Base-by-base conservation (phyloP, 53 echinoderm and acorn worm genomes). In the Stichopus horrens region DNA sequence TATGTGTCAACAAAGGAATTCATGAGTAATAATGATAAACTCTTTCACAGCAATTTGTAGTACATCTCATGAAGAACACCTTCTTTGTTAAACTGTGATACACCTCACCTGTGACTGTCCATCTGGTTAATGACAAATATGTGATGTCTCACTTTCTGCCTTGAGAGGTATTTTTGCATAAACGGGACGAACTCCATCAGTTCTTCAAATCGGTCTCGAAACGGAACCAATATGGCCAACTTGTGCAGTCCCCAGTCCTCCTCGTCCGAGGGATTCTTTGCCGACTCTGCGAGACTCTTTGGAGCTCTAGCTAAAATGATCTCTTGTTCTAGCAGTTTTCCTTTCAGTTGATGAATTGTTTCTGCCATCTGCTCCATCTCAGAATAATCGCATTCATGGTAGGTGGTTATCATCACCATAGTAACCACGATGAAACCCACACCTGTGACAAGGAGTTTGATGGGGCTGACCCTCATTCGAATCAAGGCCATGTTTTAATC, bases 161-260 rank as follows among this genome's bases (percentile, higher is more conserved):
- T 92, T 5, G 90, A 87, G 11, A 99, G 89, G 92, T 89, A 99
- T 52, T 93, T 96, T 74, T 96, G 94, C 96, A 99, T 94, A 87
- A 92, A 99, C 3, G 99, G 99, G 22, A 95, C 92, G 91, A 99
- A 99, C 86, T 99, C 96, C 94, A 99, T 93, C 21, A 99, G 86
- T 87, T 99, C 99, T 63, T 99, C 99, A 96, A 99, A 95, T 54
- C 99, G 92, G 9, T 99, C 94, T 77, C 99, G 90, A 76, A 90
- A 94, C 7, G 99, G 99, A 55, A 99, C 92, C 56, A 96, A 58
- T 13, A 99, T 52, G 51, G 94, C 96, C 74, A 99, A 89, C 78
- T 93, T 92, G 85, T 99, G 99, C 21, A 94, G 94, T 68, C 94
- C 96, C 96, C 96, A 95, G 22, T 88, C 76, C 20, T 79, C 75